Percentiles rank a stretch among this genome's conserved stretches.
phyloP scores from a whole-genome alignment of 2,888 invertebrate species.

The Hyppa rectilinea region DNA sequence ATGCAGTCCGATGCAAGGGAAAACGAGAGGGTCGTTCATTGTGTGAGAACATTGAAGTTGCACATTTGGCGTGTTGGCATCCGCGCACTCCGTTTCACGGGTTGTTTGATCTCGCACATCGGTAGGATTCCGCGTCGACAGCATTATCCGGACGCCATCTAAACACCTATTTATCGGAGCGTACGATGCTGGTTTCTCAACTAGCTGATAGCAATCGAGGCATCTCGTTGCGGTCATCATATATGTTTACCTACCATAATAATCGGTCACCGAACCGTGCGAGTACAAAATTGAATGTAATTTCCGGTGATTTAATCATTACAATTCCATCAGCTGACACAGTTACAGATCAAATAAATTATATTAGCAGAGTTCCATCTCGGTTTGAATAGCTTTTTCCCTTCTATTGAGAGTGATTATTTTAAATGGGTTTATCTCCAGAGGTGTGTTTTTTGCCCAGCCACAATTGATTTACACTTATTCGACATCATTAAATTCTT shows the following conservation, averaged over 20 bases:
- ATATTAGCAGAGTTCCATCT: conserved; percentile 51
- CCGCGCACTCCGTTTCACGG: conserved; percentile 70
- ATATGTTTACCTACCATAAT: conserved; percentile 71
- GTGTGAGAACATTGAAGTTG: conserved; percentile 67
- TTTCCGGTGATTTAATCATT: conserved; percentile 82
- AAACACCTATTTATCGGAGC: conserved; percentile 57
- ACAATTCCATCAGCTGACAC: conserved; percentile 73
- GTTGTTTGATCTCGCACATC: conserved; percentile 76
- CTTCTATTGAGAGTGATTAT: conserved; percentile 53
- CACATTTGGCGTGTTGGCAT: conserved; percentile 77
- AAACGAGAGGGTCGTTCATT: conserved; percentile 70
- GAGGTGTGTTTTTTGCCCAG: conserved; percentile 57
- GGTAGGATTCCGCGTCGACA: conserved; percentile 69
- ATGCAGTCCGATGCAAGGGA: conserved; percentile 50
- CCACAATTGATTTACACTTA: conserved; percentile 75
- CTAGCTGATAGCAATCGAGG: conserved; percentile 58
- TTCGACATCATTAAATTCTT: conserved; percentile 77
- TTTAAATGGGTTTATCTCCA: conserved; percentile 56
- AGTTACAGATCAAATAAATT: conserved; percentile 65
- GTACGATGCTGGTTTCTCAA: conserved; percentile 64
- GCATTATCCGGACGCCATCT: conserved; percentile 64
- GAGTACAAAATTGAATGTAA: conserved; percentile 79
- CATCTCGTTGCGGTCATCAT: conserved; percentile 66
- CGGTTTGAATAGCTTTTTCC: conserved; percentile 49
- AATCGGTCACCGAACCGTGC: conserved; percentile 72